Evolutionary conservation across 2,888 invertebrate species (phyloP), one percentile per base, ranked within the genome.

Genomic region (Gasteruption jaculator): DNA sequence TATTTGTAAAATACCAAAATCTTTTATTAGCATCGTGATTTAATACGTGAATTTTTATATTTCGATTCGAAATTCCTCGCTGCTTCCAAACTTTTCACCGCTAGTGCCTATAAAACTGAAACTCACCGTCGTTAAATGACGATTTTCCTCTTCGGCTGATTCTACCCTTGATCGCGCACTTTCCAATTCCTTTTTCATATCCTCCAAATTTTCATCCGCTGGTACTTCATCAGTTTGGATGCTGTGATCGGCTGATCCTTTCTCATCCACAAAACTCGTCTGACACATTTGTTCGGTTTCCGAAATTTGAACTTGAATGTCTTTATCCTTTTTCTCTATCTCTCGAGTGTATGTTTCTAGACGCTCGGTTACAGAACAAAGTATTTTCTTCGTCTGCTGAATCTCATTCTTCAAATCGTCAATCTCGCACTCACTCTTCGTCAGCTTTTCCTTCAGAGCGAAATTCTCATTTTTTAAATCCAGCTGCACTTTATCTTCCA

Each of bases 391-490:
- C 4, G 55, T 51, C 7, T 24, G 37, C 16, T 54, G 42, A 11
- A 59, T 35, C 36, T 53, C 49, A 10, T 43, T 40, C 32, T 51
- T 47, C 11, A 58, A 38, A 7, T 18, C 32, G 20, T 52, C 16
- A 27, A 55, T 54, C 46, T 55, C 50, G 12, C 19, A 32, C n/a
- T 27, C 27, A 38, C 42, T 48, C 41, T 44, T 29, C 29, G 32
- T 38, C 38, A 56, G 45, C 48, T 57, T 54, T 11, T 53, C 44
- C 21, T 46, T 53, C 5, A 62, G 33, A 3, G 34, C 6, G 4
- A 20, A 19, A 46, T 61, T 61, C 39, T 61, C 25, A 31, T 26
- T 33, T 16, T 48, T 25, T 5, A 54, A 38, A 29, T 26, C 6
- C 5, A 11, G 7, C 29, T n/a, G 11, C 12, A 22, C 10, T 22